Evolutionary conservation across 2,888 invertebrate species (phyloP), one percentile per base, ranked within the genome.

Genomic region (Scaptodrosophila latifasciaeformis): DNA sequence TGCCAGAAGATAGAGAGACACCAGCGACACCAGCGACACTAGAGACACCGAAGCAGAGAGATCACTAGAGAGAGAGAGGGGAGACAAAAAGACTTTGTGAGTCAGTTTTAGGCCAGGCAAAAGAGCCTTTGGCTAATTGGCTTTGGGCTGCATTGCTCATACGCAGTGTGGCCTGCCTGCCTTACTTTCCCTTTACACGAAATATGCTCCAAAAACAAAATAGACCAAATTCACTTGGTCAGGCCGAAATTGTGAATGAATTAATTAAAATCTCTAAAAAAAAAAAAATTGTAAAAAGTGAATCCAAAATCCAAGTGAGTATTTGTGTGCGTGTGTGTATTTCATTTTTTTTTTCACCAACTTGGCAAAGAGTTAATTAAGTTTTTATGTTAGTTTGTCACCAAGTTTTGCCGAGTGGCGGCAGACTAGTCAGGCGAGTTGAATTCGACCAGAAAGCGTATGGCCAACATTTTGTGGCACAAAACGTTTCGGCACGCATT

Each of bases 381-480:
- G 67, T 70, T 70, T 70, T 70, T 70, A 54, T 74, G 70, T 70
- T 70, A 60, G 60, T 49, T 67, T 70, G 69, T 70, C 60, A 63
- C 66, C 72, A 45, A 48, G n/a, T n/a, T n/a, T n/a, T n/a, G n/a
- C n/a, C 49, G 34, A 45, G 49, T n/a, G 34, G 13, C 34, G 34
- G n/a, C 34, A n/a, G n/a, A n/a, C n/a, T n/a, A n/a, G n/a, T n/a
- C n/a, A n/a, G 5, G 13, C 34, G n/a, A 61, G 54, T 53, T 61
- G 62, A 63, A 62, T 63, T 74, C 51, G 53, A 69, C 74, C 59
- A 70, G 74, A 69, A 60, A 69, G 70, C 69, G 67, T 71, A 68
- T 62, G 67, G 58, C 44, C 56, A 70, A 54, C 69, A 74, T 59
- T 70, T 70, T 70, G 75, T 74, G 75, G 43, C 70, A 74, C 70